A percentile compares a stretch with the other conserved stretches of the same genome.
phyloP scores from a whole-genome alignment of 2,113 vertebrate species.

The Spea bombifrons region DNA sequence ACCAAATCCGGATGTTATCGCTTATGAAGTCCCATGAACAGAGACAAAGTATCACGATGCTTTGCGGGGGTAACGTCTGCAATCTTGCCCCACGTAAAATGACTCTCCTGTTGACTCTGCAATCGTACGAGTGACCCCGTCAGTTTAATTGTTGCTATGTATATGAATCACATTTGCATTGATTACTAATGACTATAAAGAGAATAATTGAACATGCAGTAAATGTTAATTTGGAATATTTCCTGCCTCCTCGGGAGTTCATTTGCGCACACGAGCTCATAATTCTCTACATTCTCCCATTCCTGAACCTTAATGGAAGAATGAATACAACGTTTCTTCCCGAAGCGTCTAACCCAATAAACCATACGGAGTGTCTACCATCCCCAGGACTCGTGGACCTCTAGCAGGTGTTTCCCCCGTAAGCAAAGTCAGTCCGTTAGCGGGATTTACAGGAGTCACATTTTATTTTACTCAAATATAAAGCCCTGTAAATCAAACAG shows the following conservation, averaged over 20 bases:
- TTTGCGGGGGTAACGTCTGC: not conserved
- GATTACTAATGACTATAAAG: not conserved
- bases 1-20: too few relatives aligned
- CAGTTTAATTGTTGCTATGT: not conserved
- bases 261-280: not conserved
- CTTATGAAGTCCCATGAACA: too few relatives aligned
- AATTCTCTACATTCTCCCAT: not conserved
- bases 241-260: not conserved
- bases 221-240: not conserved
- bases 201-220: not conserved
- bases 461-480: too few relatives aligned
- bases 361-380: too few relatives aligned
- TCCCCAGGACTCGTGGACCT: too few relatives aligned
- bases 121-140: not conserved
- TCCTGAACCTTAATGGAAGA: not conserved
- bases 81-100: not conserved
- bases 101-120: too few relatives aligned
- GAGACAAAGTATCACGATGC: too few relatives aligned
- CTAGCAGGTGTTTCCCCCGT: too few relatives aligned
- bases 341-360: not conserved
- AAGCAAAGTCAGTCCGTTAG: too few relatives aligned
- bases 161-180: slow-evolving; percentile 1
- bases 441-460: too few relatives aligned
- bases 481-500: too few relatives aligned
- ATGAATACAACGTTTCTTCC: not conserved